Percentiles rank a stretch among this genome's conserved stretches.
Evolutionary conservation across 2,888 invertebrate genomes (phyloP).

Genomic region (Folsomia manolachei): DNA sequence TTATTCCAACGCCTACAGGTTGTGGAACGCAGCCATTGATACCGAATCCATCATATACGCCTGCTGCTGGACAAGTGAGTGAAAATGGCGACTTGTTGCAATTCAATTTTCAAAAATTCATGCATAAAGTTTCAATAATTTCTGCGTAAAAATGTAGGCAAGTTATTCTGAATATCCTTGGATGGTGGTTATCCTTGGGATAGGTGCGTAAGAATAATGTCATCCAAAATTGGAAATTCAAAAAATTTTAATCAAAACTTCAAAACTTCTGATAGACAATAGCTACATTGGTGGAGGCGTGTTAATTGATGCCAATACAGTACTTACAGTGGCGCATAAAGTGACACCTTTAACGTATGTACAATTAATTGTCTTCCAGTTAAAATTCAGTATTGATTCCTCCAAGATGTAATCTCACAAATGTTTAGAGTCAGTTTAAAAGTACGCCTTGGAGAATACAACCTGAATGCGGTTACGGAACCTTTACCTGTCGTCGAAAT

Average conservation of each 20-base stretch:
- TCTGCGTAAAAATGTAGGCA: no score
- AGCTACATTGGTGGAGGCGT: conserved; percentile 67
- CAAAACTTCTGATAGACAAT: conserved; percentile 55
- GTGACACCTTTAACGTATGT: conserved; percentile 52
- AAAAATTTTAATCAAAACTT: background rate
- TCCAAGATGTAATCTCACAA: no score
- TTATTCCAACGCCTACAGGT: conserved; percentile 18
- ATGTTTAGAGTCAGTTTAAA: conserved; percentile 55
- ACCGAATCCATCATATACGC: conserved; percentile 14
- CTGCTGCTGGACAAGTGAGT: conserved; percentile 27
- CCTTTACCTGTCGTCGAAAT: conserved; percentile 66
- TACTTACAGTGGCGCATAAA: conserved; percentile 73
- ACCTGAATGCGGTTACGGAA: conserved; percentile 64
- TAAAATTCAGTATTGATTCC: no score
- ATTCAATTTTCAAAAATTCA: background rate
- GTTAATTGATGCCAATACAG: conserved; percentile 62
- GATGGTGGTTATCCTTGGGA: conserved; percentile 63
- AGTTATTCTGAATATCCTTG: conserved; percentile 69
- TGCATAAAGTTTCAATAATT: no score
- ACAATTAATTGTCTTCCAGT: no score
- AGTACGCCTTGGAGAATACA: conserved; percentile 73
- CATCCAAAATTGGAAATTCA: no score
- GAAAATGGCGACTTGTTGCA: background rate
- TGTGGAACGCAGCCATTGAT: conserved; percentile 29
- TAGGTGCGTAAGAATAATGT: no score